phyloP scores from a whole-genome alignment of 92 coral and sea anemone genomes.

The Siderastrea siderea region DNA sequence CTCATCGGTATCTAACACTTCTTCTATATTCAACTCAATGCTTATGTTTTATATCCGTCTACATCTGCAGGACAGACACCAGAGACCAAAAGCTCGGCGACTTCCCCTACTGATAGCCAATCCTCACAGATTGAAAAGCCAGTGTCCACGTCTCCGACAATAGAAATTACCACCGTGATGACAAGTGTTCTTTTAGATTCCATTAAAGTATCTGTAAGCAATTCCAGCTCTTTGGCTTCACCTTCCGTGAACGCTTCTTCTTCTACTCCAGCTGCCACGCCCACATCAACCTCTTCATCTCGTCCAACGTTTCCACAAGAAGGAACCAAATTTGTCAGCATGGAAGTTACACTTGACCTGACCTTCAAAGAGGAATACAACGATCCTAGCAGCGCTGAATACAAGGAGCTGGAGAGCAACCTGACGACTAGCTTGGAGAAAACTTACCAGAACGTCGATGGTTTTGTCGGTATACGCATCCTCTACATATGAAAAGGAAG shows the following conservation, averaged over 20 bases:
- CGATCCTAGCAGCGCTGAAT: constrained; percentile 49
- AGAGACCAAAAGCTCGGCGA: neutral
- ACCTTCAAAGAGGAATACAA: constrained; percentile 55
- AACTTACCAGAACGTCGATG: constrained; percentile 33
- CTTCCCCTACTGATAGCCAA: neutral
- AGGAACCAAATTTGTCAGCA: constrained; percentile 40
- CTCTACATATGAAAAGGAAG: constrained; percentile 65
- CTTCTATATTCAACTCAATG: too few relatives aligned
- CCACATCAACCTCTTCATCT: neutral
- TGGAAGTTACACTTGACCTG: constrained; percentile 61
- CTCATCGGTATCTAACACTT: too few relatives aligned
- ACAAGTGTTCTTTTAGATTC: neutral
- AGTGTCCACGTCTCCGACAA: neutral
- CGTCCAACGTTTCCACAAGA: constrained; percentile 58
- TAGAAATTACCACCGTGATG: neutral
- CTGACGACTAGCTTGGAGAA: constrained; percentile 24
- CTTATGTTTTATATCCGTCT: neutral
- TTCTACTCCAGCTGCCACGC: neutral
- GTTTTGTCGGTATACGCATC: constrained; percentile 60
- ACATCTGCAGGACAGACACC: neutral
- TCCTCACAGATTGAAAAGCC: neutral
- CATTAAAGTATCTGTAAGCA: neutral
- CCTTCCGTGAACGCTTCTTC: neutral
- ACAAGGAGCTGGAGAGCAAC: constrained; percentile 41
- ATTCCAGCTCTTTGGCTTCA: neutral